Conservation (phyloP, 2,888 invertebrate species). For the Caenorhabditis macrosperma region DNA sequence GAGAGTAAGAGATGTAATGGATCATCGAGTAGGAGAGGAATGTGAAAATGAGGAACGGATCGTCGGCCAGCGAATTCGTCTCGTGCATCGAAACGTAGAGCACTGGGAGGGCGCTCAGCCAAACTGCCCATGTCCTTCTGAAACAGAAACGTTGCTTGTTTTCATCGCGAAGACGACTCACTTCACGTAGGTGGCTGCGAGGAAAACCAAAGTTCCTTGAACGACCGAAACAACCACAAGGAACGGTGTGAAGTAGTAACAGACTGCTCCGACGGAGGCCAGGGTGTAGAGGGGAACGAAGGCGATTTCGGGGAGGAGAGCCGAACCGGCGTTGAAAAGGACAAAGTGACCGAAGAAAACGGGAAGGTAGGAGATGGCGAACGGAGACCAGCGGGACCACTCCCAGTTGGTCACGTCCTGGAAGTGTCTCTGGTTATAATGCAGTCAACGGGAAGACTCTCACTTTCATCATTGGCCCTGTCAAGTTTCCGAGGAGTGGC, state of each 20-base stretch:
- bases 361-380: conserved; percentile 71
- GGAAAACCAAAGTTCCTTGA: conserved; percentile 74
- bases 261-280: conserved; percentile 68
- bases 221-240: conserved; percentile 69
- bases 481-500: conserved; percentile 56
- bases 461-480: conserved; percentile 72
- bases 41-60: conserved; percentile 80
- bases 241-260: conserved; percentile 70
- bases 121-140: conserved; percentile 69
- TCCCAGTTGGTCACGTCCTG: conserved; percentile 80
- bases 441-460: neutral
- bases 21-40: conserved; percentile 81
- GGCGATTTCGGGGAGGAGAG: conserved; percentile 61
- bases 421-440: conserved; percentile 11
- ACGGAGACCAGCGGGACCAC: conserved; percentile 79
- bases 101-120: conserved; percentile 76
- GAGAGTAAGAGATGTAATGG: conserved; percentile 80
- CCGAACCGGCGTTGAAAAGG: conserved; percentile 75
- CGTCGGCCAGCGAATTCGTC: conserved; percentile 58
- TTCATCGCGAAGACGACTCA: conserved; percentile 27
- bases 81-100: conserved; percentile 77
- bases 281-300: conserved; percentile 67
- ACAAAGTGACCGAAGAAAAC: conserved; percentile 73
- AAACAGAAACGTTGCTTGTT: neutral
- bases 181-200: conserved; percentile 65